Evolutionary conservation across 1,140 invertebrate genomes (phyloP).

Genomic region (Stratiolaelaps scimitus): DNA sequence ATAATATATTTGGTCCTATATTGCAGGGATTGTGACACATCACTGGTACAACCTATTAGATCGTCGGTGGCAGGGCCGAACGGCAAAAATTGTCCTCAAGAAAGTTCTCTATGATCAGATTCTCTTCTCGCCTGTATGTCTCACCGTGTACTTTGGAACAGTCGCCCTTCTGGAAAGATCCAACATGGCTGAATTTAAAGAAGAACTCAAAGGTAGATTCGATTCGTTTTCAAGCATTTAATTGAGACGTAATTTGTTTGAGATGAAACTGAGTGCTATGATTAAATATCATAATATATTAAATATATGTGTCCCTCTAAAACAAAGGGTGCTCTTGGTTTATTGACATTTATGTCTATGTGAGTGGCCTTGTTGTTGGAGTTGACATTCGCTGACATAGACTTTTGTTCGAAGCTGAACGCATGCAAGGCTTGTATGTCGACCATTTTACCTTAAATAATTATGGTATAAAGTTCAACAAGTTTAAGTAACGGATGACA

Average conservation of each 20-base stretch:
- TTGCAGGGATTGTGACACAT: constrained; percentile 39
- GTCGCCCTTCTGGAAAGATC: constrained; percentile 34
- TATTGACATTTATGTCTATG: no score
- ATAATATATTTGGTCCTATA: background rate
- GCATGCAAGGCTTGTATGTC: no score
- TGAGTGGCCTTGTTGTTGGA: no score
- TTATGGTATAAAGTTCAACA: no score
- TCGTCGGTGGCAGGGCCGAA: constrained; percentile 49
- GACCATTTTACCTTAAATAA: no score
- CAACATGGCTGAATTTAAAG: constrained; percentile 31
- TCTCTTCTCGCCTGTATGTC: constrained; percentile 69
- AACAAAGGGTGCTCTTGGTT: no score
- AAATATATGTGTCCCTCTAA: no score
- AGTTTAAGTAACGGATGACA: no score
- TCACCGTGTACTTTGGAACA: constrained; percentile 64
- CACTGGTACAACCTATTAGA: constrained; percentile 57
- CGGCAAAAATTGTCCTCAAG: constrained; percentile 55
- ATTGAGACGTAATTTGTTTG: background rate
- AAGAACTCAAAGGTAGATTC: constrained; percentile 33
- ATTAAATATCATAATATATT: no score
- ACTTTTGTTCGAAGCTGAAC: no score
- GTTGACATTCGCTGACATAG: no score
- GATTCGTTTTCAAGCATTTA: background rate
- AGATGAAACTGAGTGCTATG: no score
- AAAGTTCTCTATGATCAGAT: constrained; percentile 78